phyloP scores from a whole-genome alignment of 2,113 vertebrate species.

The Chaetops frenatus region DNA sequence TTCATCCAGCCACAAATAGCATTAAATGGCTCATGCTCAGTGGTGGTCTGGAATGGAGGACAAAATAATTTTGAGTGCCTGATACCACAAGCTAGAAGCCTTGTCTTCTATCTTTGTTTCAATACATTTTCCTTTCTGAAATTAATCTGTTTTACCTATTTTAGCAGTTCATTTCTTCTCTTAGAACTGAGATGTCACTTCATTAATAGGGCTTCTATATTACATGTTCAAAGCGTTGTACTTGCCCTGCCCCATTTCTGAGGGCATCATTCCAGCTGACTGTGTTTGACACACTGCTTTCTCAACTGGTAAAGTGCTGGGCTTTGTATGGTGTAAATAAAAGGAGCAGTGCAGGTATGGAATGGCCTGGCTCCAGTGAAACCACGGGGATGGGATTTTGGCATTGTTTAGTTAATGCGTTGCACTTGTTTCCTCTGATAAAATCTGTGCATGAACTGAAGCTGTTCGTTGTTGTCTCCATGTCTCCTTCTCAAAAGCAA shows the following conservation, averaged over 20 bases:
- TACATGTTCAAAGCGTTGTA: not conserved
- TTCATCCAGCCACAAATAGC: not conserved
- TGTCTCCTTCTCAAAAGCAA: not conserved
- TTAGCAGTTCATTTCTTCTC: not conserved
- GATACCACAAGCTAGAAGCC: not conserved
- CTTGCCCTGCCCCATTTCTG: not conserved
- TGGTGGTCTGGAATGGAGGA: not conserved
- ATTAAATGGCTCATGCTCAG: not conserved
- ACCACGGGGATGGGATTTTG: not conserved
- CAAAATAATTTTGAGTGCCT: not conserved
- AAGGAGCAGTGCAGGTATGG: not conserved
- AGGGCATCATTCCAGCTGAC: accelerated
- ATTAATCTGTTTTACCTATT: not conserved
- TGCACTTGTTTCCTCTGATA: not conserved
- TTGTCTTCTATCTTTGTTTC: not conserved
- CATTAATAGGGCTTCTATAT: not conserved
- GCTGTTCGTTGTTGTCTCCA: not conserved
- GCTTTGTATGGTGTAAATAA: not conserved
- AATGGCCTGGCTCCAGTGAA: not conserved
- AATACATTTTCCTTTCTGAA: not conserved
- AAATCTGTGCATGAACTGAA: not conserved
- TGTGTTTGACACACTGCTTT: not conserved
- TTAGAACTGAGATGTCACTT: not conserved
- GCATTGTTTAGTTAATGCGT: not conserved
- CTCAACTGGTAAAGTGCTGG: not conserved